Conservation (phyloP, 2,888 invertebrate genomes). For the Diarsia brunnea region DNA sequence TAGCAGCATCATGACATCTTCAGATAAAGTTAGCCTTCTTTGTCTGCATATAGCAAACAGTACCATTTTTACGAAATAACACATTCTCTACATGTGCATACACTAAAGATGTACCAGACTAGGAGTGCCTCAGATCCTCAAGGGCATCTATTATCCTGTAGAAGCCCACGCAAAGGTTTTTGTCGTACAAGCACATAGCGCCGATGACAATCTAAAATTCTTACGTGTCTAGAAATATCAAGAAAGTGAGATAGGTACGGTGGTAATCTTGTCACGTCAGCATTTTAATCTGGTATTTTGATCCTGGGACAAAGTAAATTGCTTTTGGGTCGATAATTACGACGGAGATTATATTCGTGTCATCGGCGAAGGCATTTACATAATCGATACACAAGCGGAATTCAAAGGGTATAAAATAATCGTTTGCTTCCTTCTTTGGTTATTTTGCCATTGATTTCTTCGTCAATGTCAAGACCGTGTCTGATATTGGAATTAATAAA, state of each 20-base stretch:
- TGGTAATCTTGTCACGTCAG: slow-evolving; percentile 70
- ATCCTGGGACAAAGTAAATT: slow-evolving; percentile 71
- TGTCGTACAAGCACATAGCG: slow-evolving; percentile 56
- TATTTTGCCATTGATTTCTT: slow-evolving; percentile 38
- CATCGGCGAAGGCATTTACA: slow-evolving; percentile 72
- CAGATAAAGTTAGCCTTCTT: slow-evolving; percentile 46
- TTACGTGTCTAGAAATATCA: slow-evolving; percentile 79
- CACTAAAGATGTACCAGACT: slow-evolving; percentile 70
- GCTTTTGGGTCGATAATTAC: slow-evolving; percentile 75
- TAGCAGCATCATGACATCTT: slow-evolving; percentile 7
- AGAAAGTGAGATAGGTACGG: slow-evolving; percentile 63
- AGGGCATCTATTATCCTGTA: slow-evolving; percentile 64
- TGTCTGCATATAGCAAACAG: slow-evolving; percentile 9
- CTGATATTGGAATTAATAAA: neutral
- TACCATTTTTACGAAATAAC: slow-evolving; percentile 56
- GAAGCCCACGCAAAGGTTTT: slow-evolving; percentile 59
- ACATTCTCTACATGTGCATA: slow-evolving; percentile 69
- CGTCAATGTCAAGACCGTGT: slow-evolving; percentile 44
- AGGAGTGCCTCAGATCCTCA: slow-evolving; percentile 59
- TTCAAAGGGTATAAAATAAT: slow-evolving; percentile 63
- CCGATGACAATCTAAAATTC: slow-evolving; percentile 77
- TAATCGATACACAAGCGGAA: slow-evolving; percentile 70
- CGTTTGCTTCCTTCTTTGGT: slow-evolving; percentile 35
- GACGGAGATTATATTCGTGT: slow-evolving; percentile 70
- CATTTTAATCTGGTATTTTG: slow-evolving; percentile 70